phyloP scores from a whole-genome alignment of 2,113 vertebrate species.

The Helogale parvula region DNA sequence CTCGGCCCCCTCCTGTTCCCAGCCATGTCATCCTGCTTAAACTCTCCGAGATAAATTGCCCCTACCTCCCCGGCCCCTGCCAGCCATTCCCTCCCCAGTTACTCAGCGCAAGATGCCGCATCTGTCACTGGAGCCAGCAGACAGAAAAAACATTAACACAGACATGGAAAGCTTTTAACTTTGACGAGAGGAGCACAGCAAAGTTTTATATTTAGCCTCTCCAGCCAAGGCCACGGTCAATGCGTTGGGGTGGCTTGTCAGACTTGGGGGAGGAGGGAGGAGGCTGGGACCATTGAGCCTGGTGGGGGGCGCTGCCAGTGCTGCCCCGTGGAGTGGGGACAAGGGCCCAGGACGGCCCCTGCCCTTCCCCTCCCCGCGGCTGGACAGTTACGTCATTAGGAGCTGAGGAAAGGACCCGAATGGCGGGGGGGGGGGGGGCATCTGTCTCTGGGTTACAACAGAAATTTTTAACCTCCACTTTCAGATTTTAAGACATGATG shows the following conservation, averaged over 20 bases:
- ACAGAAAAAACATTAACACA: slow-evolving; percentile 86
- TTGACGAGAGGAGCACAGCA: slow-evolving; percentile 84
- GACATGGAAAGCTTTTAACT: slow-evolving; percentile 89
- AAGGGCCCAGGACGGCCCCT: neutral
- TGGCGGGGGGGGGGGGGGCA: fast-evolving
- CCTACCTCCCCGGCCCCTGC: slow-evolving; percentile 85
- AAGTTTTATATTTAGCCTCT: slow-evolving; percentile 87
- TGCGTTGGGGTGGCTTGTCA: slow-evolving; percentile 83
- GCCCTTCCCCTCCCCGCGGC: neutral
- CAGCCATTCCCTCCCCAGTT: slow-evolving; percentile 87
- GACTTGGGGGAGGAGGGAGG: neutral
- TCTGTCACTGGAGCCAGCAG: slow-evolving; percentile 88
- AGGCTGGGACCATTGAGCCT: slow-evolving; percentile 3
- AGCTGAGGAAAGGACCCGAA: neutral
- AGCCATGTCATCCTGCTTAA: slow-evolving; percentile 88
- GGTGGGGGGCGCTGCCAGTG: neutral
- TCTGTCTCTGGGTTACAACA: slow-evolving; percentile 3
- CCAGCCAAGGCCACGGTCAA: slow-evolving; percentile 74
- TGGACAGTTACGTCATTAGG: neutral
- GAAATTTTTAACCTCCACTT: neutral
- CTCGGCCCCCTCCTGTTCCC: slow-evolving; percentile 83
- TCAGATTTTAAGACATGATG: neutral
- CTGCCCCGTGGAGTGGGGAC: neutral
- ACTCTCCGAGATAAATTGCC: slow-evolving; percentile 88
- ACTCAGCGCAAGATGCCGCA: slow-evolving; percentile 84